Evolutionary conservation across 2,113 vertebrate species (phyloP), one percentile per base, ranked within the genome.

Genomic region (Syngnathoides biaculeatus): DNA sequence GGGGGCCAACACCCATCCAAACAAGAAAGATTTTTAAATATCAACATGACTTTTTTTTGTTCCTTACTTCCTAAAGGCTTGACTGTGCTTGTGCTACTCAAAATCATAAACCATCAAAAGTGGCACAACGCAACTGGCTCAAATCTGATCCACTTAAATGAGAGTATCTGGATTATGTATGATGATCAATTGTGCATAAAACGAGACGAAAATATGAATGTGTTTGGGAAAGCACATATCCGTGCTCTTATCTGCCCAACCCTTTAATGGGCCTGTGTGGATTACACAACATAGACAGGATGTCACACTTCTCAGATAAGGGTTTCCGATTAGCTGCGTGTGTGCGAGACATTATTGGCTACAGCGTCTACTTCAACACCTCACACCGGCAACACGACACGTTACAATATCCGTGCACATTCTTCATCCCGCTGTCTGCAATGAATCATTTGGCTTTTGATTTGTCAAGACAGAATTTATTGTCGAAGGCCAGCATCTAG

Each of bases 271-370:
- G 72, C 52, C 3, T 5, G 45, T 55, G 55, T 72, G 69, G 74
- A 77, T 82, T 80, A 81, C 72, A 72, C 69, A 74, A 64, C 69
- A 75, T 42, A 89, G 85, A 90, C 88, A 87, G 89, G 89, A 90
- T 83, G 85, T 90, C 79, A 86, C 86, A 89, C 85, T 84, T 87
- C 75, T 71, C 69, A 84, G 87, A 90, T 82, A 85, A 82, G 78
- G 56, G 64, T 57, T 76, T 74, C 74, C 48, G 82, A 84, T 82
- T 76, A 82, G 64, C 50, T 2, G 38, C 43, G 68, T 75, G 79
- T 71, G 83, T 77, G 75, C 72, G 65, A 81, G 84, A 81, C 69
- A 30, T 74, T 82, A 71, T 13, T 67, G 71, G 61, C 77, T 66
- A 48, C 22, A 1, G 27, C 1, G 20, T 70, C 63, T 64, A 26